Evolutionary conservation across 2,113 vertebrate species (phyloP).

Genomic region (Mohoua ochrocephala): DNA sequence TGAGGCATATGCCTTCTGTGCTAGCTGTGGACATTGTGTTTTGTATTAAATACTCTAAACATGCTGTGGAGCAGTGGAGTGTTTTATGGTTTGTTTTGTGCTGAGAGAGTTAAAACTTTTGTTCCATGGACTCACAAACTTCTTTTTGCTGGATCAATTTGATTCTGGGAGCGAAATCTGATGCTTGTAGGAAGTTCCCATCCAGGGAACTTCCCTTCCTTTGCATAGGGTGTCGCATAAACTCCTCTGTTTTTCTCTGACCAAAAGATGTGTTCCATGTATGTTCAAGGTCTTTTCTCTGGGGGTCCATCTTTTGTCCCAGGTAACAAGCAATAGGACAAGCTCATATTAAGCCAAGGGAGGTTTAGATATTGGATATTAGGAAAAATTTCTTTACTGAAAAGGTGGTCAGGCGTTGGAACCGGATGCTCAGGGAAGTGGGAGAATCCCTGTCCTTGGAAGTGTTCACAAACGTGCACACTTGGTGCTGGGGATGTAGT

Average conservation of each 20-base stretch:
- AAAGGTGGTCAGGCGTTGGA: neutral
- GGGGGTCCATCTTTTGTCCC: neutral
- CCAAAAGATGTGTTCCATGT: neutral
- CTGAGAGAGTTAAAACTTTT: neutral
- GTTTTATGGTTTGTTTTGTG: neutral
- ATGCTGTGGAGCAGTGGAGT: neutral
- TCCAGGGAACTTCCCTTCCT: neutral
- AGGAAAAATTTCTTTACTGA: neutral
- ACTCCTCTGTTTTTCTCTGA: neutral
- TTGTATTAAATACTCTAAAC: neutral
- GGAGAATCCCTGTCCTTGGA: neutral
- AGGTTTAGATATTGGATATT: neutral
- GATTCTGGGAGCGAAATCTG: neutral
- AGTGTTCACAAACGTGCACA: neutral
- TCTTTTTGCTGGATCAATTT: neutral
- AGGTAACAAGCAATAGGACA: neutral
- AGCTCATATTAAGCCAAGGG: neutral
- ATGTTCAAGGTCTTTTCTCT: neutral
- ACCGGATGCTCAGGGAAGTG: neutral
- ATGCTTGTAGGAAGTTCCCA: neutral
- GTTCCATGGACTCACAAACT: neutral
- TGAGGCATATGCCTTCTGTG: neutral
- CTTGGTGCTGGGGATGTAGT: neutral
- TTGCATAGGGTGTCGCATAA: neutral
- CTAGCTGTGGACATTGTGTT: neutral